phyloP scores from a whole-genome alignment of 2,113 vertebrate species.

The Psammodynastes pulverulentus region DNA sequence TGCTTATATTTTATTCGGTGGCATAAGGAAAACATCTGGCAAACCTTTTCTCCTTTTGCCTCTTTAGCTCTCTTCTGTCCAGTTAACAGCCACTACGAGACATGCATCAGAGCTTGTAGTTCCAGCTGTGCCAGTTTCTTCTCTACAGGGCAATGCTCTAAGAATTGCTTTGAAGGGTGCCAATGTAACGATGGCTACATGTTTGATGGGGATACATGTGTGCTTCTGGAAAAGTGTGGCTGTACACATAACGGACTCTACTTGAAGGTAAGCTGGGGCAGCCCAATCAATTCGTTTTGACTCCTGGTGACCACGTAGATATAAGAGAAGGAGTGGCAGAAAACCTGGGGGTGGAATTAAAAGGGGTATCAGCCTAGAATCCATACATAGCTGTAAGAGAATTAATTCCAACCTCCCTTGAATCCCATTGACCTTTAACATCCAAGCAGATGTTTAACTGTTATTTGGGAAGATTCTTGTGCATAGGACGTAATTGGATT shows the following conservation, averaged over 20 bases:
- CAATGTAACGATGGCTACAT: slow-evolving; percentile 66
- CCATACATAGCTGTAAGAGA: neutral
- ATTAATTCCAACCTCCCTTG: neutral
- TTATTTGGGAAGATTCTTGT: neutral
- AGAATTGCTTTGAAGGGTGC: slow-evolving; percentile 72
- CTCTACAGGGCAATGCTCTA: slow-evolving; percentile 3
- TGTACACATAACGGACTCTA: slow-evolving; percentile 65
- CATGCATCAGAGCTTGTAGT: slow-evolving; percentile 65
- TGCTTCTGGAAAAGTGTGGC: slow-evolving; percentile 63
- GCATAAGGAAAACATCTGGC: neutral
- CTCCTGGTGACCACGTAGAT: neutral
- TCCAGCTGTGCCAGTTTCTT: slow-evolving; percentile 63
- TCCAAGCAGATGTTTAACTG: neutral
- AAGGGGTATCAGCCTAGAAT: neutral
- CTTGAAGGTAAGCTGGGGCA: slow-evolving; percentile 32
- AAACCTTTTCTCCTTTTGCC: neutral
- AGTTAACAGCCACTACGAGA: slow-evolving; percentile 67
- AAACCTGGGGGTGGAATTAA: neutral
- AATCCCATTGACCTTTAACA: neutral
- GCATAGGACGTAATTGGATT: neutral
- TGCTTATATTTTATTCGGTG: neutral
- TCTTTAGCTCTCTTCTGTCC: slow-evolving; percentile 67
- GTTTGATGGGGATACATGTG: slow-evolving; percentile 65
- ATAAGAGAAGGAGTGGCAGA: neutral
- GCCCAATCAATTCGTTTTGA: neutral